phyloP scores from a whole-genome alignment of 2,113 vertebrate genomes.

The Tiliqua scincoides region DNA sequence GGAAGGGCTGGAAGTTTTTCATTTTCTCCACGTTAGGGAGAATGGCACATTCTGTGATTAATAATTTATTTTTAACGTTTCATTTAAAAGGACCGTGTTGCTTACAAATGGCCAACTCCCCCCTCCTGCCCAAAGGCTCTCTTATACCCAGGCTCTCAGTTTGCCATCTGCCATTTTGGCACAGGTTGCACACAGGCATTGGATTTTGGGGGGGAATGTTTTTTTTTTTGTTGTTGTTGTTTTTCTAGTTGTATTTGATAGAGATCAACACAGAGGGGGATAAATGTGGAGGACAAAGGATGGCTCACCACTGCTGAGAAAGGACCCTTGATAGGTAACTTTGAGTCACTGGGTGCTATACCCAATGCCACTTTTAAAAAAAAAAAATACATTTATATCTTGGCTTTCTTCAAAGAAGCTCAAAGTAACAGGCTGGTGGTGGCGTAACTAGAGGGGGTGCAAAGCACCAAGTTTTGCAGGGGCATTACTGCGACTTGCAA shows the following conservation, averaged over 20 bases:
- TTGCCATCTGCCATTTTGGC: neutral
- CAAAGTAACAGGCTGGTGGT: too few relatives aligned
- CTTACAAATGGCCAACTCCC: conserved; percentile 42
- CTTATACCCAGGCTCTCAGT: conserved; percentile 36
- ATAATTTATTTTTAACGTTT: conserved; percentile 30
- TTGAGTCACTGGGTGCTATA: too few relatives aligned
- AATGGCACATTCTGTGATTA: conserved; percentile 43
- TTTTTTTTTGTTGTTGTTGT: too few relatives aligned
- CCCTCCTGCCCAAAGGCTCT: conserved; percentile 17
- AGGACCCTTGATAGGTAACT: neutral
- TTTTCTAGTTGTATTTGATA: too few relatives aligned
- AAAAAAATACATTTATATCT: too few relatives aligned
- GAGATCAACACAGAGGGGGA: neutral
- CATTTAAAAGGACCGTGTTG: conserved; percentile 31
- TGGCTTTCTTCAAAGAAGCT: too few relatives aligned
- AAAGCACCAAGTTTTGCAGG: too few relatives aligned
- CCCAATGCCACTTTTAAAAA: too few relatives aligned
- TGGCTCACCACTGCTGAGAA: neutral
- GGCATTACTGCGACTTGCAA: too few relatives aligned
- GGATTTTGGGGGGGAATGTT: too few relatives aligned
- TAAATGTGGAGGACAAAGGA: neutral
- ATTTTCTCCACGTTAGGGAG: conserved; percentile 8
- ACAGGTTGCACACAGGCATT: conserved; percentile 1
- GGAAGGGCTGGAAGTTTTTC: neutral
- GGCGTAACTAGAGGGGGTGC: too few relatives aligned